A percentile compares a stretch with the other conserved stretches of the same genome.
Evolutionary conservation across 2,888 invertebrate genomes (phyloP).

Genomic region (Chirona hameri): DNA sequence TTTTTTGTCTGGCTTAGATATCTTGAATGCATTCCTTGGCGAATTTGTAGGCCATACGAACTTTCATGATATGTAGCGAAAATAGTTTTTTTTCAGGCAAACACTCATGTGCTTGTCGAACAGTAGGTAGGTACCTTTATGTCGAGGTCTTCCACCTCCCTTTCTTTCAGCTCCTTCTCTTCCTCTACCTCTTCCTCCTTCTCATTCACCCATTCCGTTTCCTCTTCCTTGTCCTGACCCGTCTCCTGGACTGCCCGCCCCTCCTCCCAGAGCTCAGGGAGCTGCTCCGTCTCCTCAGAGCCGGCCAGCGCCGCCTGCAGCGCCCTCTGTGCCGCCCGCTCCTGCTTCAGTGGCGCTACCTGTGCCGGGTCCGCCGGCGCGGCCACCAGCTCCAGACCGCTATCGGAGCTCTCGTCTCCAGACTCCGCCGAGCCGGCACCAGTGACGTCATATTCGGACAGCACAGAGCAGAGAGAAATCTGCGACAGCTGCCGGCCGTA

Average conservation of each 20-base stretch:
- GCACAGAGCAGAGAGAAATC: neutral
- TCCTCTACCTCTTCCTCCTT: neutral
- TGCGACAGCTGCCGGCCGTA: neutral
- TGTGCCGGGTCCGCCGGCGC: neutral
- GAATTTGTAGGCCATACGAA: no score
- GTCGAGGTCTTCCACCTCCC: neutral
- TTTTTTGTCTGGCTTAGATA: no score
- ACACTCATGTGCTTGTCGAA: no score
- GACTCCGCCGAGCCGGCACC: neutral
- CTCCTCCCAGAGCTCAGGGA: neutral
- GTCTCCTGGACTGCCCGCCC: neutral
- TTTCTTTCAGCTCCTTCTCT: neutral
- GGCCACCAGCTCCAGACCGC: conserved; percentile 26
- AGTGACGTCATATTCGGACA: neutral
- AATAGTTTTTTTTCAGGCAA: no score
- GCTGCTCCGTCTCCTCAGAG: neutral
- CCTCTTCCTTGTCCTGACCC: neutral
- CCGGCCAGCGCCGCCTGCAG: neutral
- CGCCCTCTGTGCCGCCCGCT: no score
- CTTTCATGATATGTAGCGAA: no score
- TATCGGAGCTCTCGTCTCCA: neutral
- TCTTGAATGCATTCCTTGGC: no score
- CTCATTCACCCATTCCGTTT: neutral
- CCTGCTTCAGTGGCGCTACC: no score
- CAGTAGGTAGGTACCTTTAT: neutral